Percentiles rank a stretch among this genome's conserved stretches.
phyloP scores from a whole-genome alignment of 2,113 vertebrate species.

The Camelus dromedarius region DNA sequence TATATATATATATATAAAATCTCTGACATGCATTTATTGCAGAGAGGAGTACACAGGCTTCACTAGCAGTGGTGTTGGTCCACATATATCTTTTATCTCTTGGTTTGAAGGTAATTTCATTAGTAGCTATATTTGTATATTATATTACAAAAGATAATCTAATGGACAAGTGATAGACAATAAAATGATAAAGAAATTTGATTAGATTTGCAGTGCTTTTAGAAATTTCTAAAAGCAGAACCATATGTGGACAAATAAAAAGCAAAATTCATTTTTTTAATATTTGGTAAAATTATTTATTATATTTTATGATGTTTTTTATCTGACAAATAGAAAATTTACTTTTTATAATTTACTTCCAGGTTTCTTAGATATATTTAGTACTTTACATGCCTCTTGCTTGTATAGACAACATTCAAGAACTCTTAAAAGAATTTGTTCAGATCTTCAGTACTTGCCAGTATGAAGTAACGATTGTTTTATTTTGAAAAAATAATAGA shows the following conservation, averaged over 20 bases:
- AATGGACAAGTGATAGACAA: not conserved
- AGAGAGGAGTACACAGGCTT: too few species aligned
- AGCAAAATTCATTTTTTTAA: conserved; percentile 24
- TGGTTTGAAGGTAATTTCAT: conserved; percentile 23
- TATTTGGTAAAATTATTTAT: conserved; percentile 48
- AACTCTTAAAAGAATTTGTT: conserved; percentile 89
- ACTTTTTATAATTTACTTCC: conserved; percentile 53
- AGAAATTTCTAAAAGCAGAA: not conserved
- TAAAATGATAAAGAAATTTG: not conserved
- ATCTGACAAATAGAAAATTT: conserved; percentile 8
- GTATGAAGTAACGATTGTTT: conserved; percentile 85
- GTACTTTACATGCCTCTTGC: conserved; percentile 86
- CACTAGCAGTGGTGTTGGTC: too few species aligned
- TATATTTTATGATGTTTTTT: conserved; percentile 14
- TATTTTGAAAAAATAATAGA: not conserved
- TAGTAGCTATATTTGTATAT: not conserved
- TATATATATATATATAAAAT: too few species aligned
- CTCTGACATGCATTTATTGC: too few species aligned
- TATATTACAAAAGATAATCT: conserved; percentile 22
- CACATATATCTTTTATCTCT: not conserved
- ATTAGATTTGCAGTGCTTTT: conserved; percentile 19
- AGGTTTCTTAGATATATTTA: conserved; percentile 91
- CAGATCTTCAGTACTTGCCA: conserved; percentile 91
- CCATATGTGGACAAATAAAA: conserved; percentile 8
- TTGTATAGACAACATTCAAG: conserved; percentile 89